Base-by-base conservation (phyloP, 2,888 invertebrate genomes). In the Andrena marginata region DNA sequence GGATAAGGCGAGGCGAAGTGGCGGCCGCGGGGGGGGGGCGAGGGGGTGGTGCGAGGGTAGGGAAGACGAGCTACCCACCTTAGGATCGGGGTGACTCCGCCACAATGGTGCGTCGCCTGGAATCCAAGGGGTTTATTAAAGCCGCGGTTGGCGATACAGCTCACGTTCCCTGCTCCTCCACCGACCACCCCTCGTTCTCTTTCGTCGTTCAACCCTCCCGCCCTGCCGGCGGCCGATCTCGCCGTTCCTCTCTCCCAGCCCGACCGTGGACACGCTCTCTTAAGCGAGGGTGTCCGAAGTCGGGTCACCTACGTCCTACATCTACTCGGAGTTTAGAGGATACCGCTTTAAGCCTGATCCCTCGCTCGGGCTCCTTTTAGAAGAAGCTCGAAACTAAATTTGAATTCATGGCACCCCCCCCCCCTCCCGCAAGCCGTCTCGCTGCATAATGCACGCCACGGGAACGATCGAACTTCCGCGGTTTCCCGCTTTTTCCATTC, bases 101-200 rank as follows among this genome's bases (percentile, higher is more conserved):
- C 90, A 93, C 93, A 93, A 93, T 93, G 90, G 92, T 90, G 90
- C 91, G 92, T 92, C 90, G 92, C 85, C 87, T 89, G 88, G 91
- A 93, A 93, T 92, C 92, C 92, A 87, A 91, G 92, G 92, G 92
- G 92, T 93, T 93, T 93, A 93, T 93, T 93, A 92, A 93, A 93
- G 91, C 91, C 91, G 90, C 89, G 91, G 92, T 93, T 93, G 92
- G 90, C 91, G 91, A 93, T 93, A 93, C 93, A 93, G 92, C 93
- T 93, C 93, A 93, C 93, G 93, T 93, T 92, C 90, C 90, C 88
- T 84, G 80, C 88, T 90, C 87, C 89, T 90, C 91, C 91, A 89
- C 85, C 33, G 69, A 82, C 67, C 79, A 82, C 84, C 80, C 80
- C 89, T 87, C 77, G 80, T 84, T 86, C 87, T 83, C 82, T 82